These are phyloP conservation scores for Bursaphelenchus okinawaensis DNA, from an alignment of 2,888 invertebrate genomes.

Conservation along the genomic window DNA sequence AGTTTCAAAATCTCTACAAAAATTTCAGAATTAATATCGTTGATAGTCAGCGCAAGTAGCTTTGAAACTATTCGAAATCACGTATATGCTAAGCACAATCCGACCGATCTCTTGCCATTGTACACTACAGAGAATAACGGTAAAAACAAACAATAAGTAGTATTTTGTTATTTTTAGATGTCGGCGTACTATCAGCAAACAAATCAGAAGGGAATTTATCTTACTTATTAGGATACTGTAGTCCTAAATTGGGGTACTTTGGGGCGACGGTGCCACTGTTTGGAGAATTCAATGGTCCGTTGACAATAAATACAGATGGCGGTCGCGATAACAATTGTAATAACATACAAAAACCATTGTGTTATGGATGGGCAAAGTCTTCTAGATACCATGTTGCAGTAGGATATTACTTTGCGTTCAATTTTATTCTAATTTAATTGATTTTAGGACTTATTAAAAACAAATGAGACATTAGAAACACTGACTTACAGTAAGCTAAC, in stretches of 20 bases:
- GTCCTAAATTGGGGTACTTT: not conserved
- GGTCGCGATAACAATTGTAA: not conserved
- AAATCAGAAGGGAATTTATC: not conserved
- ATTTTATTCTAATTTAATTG: not conserved
- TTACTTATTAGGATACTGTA: not conserved
- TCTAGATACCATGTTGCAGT: not conserved
- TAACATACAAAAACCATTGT: not conserved
- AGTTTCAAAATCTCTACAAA: no score
- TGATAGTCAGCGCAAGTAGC: not conserved
- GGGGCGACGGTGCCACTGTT: not conserved
- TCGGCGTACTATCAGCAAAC: not conserved
- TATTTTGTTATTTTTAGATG: no score
- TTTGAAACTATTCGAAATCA: not conserved
- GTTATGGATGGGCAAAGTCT: not conserved
- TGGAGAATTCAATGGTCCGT: not conserved
- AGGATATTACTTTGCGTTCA: not conserved
- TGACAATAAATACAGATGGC: not conserved
- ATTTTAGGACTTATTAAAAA: not conserved
- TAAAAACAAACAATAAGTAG: no score
- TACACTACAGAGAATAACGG: not conserved
- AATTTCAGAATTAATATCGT: not conserved
- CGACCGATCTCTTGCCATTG: not conserved
- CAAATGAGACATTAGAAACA: not conserved
- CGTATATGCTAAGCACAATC: not conserved
- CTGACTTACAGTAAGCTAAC: not conserved